Base-by-base conservation (phyloP, 2,888 invertebrate genomes). In the Spilarctia lutea region DNA sequence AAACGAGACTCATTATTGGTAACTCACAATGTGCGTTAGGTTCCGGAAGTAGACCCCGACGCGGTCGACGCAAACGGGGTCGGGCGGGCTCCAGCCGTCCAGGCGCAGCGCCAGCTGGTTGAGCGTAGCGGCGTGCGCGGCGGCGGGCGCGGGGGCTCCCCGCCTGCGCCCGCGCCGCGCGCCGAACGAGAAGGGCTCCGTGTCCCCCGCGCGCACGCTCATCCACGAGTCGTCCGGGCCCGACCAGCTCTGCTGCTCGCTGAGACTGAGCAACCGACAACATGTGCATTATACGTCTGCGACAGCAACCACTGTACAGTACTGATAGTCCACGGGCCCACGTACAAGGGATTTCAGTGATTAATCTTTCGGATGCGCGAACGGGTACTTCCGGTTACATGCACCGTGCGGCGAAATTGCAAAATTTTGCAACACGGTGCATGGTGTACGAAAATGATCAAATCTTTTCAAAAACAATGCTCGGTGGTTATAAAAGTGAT, bases 51-150 rank as follows among this genome's bases (percentile, higher is more conserved):
- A 99, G 66, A 98, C 97, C 3, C 99, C 99, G 35, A 99, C 99
- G 91, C 98, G 97, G 93, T 99, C 99, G 0, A 99, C 98, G 16
- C 99, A 98, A 27, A 99, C 98, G 1, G 99, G 99, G 83, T 97
- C 97, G 71, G 98, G 97, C 83, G 96, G 94, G 81, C 97, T 96
- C 99, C 99, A 99, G 72, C 99, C 99, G 83, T 98, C 98, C 35
- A 99, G 97, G 73, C 98, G 97, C 63, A 99, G 98, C 65, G 97
- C 97, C 79, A 99, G 96, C 93, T 99, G 99, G 95, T 99, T 99
- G 87, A 98, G 96, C 86, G 97, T 96, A 83, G 97, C 96, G 87
- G 97, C 97, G 91, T 98, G 98, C 0, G 98, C 97, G 91, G 87
- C 97, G 68, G 75, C 81, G 75, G 72, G 75, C 8, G 78, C 71